Evolutionary conservation across 2,888 invertebrate genomes (phyloP).

Genomic region (Oscheius sp.): DNA sequence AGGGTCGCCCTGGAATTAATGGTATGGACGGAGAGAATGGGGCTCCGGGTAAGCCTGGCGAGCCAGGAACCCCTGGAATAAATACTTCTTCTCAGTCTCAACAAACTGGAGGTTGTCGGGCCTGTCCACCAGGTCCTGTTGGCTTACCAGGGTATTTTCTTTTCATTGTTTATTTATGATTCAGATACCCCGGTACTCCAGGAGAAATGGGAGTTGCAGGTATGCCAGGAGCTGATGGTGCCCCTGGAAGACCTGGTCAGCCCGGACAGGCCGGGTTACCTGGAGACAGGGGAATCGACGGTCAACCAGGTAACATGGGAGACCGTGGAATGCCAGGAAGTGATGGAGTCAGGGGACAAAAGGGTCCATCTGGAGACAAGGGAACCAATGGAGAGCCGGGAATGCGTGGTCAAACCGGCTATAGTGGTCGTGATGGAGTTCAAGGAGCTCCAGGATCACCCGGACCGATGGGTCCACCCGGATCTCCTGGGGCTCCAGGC

Average conservation of each 20-base stretch:
- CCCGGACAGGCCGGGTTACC: conserved; percentile 42
- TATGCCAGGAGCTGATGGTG: conserved; percentile 35
- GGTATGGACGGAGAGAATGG: conserved; percentile 67
- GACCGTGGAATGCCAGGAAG: conserved; percentile 29
- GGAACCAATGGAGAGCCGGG: conserved; percentile 32
- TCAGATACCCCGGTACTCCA: conserved; percentile 14
- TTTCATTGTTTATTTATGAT: no score
- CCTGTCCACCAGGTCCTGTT: conserved; percentile 25
- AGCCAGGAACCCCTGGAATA: conserved; percentile 37
- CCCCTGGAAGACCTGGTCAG: conserved; percentile 41
- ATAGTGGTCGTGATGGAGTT: conserved; percentile 41
- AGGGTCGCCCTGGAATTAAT: conserved; percentile 63
- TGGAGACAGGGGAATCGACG: conserved; percentile 43
- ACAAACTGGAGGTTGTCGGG: neutral
- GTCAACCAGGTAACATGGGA: conserved; percentile 46
- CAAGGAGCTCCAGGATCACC: conserved; percentile 30
- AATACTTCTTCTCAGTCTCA: conserved; percentile 30
- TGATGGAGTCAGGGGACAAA: conserved; percentile 5
- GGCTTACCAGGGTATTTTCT: conserved; percentile 22
- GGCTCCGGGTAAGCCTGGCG: conserved; percentile 41
- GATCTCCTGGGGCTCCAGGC: conserved; percentile 26
- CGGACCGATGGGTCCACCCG: conserved; percentile 39
- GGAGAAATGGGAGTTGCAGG: conserved; percentile 35
- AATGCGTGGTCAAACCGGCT: conserved; percentile 37
- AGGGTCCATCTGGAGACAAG: conserved; percentile 17